Evolutionary conservation across 2,888 invertebrate species (phyloP).

Genomic region (Mermis nigrescens): DNA sequence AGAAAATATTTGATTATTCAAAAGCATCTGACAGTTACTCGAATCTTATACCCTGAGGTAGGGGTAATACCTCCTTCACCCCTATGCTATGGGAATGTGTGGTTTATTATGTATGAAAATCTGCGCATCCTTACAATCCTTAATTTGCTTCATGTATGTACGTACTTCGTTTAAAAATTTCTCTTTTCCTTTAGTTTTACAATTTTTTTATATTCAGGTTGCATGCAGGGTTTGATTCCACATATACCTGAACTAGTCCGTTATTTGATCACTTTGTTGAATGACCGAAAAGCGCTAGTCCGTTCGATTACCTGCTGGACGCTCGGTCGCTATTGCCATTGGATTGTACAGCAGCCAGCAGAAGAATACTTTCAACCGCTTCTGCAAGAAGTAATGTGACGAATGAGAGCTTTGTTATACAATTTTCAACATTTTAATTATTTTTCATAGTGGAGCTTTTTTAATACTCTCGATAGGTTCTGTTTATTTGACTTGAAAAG

Average conservation of each 20-base stretch:
- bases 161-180: background rate
- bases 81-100: too few relatives aligned
- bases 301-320: constrained; percentile 99
- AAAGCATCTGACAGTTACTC: too few relatives aligned
- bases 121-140: background rate
- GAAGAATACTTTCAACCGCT: constrained; percentile 78
- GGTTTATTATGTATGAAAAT: too few relatives aligned
- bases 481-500: too few relatives aligned
- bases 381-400: constrained; percentile 68
- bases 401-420: too few relatives aligned
- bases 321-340: constrained; percentile 83
- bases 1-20: too few relatives aligned
- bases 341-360: constrained; percentile 89
- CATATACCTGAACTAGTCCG: constrained; percentile 89
- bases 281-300: constrained; percentile 83
- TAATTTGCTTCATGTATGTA: background rate
- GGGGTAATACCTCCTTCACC: too few relatives aligned
- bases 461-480: too few relatives aligned
- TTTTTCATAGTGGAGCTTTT: too few relatives aligned
- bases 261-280: constrained; percentile 72
- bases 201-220: constrained; percentile 48
- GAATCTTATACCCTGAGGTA: too few relatives aligned
- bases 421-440: too few relatives aligned
- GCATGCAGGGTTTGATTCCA: constrained; percentile 86
- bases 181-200: background rate